phyloP scores from a whole-genome alignment of 1,140 invertebrate species.

The Monochamus saltuarius region DNA sequence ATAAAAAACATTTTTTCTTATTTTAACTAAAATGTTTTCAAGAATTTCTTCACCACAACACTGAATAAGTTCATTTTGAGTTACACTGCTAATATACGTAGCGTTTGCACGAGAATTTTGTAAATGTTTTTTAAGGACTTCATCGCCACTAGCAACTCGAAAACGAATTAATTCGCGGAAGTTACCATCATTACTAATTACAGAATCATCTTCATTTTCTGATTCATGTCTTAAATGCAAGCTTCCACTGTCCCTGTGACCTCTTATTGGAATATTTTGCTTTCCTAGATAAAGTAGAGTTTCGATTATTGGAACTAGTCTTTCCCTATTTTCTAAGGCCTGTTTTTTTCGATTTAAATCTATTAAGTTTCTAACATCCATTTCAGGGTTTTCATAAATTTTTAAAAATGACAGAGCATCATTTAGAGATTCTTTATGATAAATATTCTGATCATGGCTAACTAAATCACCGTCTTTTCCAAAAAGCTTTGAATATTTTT shows the following conservation, averaged over 20 bases:
- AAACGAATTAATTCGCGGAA: slow-evolving; percentile 12
- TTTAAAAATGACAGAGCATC: slow-evolving; percentile 6
- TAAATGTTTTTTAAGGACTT: slow-evolving; percentile 11
- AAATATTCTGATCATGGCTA: slow-evolving; percentile 5
- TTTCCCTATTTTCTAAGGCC: slow-evolving; percentile 11
- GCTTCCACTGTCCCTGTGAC: slow-evolving; percentile 6
- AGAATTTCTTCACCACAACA: slow-evolving; percentile 17
- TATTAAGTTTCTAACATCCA: neutral
- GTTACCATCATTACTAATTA: slow-evolving; percentile 17
- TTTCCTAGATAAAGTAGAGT: slow-evolving; percentile 14
- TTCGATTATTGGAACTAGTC: slow-evolving; percentile 14
- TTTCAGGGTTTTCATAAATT: neutral
- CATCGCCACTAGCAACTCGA: slow-evolving; percentile 11
- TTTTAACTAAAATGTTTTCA: slow-evolving; percentile 12
- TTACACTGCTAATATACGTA: slow-evolving; percentile 16
- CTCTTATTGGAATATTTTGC: slow-evolving; percentile 19
- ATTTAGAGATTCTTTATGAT: slow-evolving; percentile 18
- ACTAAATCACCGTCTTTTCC: slow-evolving; percentile 8
- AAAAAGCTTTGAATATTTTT: slow-evolving; percentile 17
- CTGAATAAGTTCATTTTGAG: slow-evolving; percentile 19
- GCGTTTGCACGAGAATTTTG: slow-evolving; percentile 2
- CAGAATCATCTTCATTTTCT: too few relatives aligned
- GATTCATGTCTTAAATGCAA: neutral
- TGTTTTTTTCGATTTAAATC: neutral
- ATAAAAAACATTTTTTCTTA: slow-evolving; percentile 1